phyloP scores from a whole-genome alignment of 2,888 invertebrate genomes.

The Omphaloscelis lunosa region DNA sequence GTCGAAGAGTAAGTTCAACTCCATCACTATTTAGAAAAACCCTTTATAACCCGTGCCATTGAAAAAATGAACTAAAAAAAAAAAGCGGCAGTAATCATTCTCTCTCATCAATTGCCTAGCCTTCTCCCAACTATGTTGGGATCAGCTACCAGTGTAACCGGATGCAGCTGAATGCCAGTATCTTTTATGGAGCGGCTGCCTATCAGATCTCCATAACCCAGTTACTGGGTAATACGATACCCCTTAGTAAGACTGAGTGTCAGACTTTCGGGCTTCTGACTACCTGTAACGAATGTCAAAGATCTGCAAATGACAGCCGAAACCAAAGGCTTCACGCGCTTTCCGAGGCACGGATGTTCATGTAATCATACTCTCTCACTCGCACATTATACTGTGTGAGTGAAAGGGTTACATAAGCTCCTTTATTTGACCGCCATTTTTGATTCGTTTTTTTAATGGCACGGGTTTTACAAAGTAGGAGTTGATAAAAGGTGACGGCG shows the following conservation, averaged over 20 bases:
- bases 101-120: neutral
- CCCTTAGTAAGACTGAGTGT: neutral
- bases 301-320: neutral
- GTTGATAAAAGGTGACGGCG: slow-evolving; percentile 71
- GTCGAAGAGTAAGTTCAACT: slow-evolving; percentile 94
- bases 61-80: neutral
- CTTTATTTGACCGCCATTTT: neutral
- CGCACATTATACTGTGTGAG: neutral
- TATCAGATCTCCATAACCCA: neutral
- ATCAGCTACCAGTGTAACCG: neutral
- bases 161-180: neutral
- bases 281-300: neutral
- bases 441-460: neutral
- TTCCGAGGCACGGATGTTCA: neutral
- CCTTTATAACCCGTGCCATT: slow-evolving; percentile 8
- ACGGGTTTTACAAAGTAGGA: slow-evolving; percentile 37
- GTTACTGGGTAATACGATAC: neutral
- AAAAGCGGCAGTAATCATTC: neutral
- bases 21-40: slow-evolving; percentile 10
- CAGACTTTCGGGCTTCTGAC: neutral
- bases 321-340: no score
- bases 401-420: neutral
- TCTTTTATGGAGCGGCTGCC: neutral
- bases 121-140: neutral
- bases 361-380: neutral